Evolutionary conservation across 2,113 vertebrate species (phyloP).

Genomic region (Orientallactaga bullata): DNA sequence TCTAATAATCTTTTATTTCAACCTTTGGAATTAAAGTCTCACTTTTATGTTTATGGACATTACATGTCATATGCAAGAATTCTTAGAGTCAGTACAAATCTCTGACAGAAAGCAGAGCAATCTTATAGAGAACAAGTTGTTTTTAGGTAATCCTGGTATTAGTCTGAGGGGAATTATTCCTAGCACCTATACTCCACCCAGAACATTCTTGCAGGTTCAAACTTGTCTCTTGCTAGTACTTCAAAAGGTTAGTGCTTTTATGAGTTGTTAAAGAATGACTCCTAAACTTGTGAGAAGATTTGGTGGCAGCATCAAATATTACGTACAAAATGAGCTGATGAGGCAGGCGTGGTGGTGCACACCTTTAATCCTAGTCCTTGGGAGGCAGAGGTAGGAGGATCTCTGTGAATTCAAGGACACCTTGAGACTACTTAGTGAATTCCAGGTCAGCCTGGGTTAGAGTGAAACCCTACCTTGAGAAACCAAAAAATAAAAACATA

Average conservation of each 20-base stretch:
- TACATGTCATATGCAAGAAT: background rate
- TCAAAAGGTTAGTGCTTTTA: background rate
- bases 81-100: background rate
- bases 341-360: too few relatives aligned
- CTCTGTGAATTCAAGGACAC: too few relatives aligned
- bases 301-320: background rate
- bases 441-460: too few relatives aligned
- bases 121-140: background rate
- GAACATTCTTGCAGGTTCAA: background rate
- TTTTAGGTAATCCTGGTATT: background rate
- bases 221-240: constrained; percentile 25
- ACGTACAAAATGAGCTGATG: too few relatives aligned
- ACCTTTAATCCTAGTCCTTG: too few relatives aligned
- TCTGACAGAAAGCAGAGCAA: constrained; percentile 3
- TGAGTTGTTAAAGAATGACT: constrained; percentile 30
- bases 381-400: too few relatives aligned
- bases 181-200: background rate
- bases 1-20: background rate
- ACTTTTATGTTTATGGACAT: background rate
- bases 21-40: constrained; percentile 28
- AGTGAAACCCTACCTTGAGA: too few relatives aligned
- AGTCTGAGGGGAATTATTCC: constrained; percentile 20
- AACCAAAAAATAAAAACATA: too few relatives aligned
- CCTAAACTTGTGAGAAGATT: background rate
- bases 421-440: too few relatives aligned